phyloP scores from a whole-genome alignment of 92 coral and sea anemone genomes.

The Chrysogorgia sp. region DNA sequence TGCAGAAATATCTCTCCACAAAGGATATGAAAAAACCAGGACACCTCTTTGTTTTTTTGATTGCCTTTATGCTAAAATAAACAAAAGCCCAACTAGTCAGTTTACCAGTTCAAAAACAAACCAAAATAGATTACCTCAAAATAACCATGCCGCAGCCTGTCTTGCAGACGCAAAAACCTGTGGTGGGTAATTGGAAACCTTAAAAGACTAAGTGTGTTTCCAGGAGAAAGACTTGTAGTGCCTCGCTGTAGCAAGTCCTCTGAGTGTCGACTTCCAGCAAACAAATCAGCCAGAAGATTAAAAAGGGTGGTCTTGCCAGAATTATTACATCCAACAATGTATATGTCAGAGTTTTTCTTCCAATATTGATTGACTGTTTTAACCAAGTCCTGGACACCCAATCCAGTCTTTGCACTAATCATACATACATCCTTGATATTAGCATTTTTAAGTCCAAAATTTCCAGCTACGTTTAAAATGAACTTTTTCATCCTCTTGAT shows the following conservation, averaged over 20 bases:
- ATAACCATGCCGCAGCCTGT: slow-evolving; percentile 68
- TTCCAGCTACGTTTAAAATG: slow-evolving; percentile 58
- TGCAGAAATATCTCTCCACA: too few relatives aligned
- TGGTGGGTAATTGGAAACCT: slow-evolving; percentile 82
- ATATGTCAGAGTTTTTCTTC: slow-evolving; percentile 84
- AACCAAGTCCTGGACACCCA: slow-evolving; percentile 75
- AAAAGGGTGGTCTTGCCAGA: slow-evolving; percentile 90
- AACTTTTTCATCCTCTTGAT: slow-evolving; percentile 56
- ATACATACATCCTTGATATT: slow-evolving; percentile 73
- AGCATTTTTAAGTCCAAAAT: slow-evolving; percentile 76
- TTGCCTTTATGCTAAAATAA: too few relatives aligned
- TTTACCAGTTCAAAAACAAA: background rate
- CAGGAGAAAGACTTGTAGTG: slow-evolving; percentile 80
- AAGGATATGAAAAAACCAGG: too few relatives aligned
- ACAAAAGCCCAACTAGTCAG: background rate
- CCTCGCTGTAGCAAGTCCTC: slow-evolving; percentile 86
- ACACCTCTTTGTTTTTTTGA: too few relatives aligned
- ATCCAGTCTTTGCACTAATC: slow-evolving; percentile 88
- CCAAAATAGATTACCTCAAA: slow-evolving; percentile 54
- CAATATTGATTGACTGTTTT: slow-evolving; percentile 70
- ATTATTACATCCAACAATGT: slow-evolving; percentile 82
- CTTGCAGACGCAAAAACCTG: slow-evolving; percentile 70
- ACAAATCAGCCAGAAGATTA: slow-evolving; percentile 77
- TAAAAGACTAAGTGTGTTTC: slow-evolving; percentile 79
- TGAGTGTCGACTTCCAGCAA: slow-evolving; percentile 70